phyloP scores from a whole-genome alignment of 2,113 vertebrate genomes.

The Bubalus kerabau region DNA sequence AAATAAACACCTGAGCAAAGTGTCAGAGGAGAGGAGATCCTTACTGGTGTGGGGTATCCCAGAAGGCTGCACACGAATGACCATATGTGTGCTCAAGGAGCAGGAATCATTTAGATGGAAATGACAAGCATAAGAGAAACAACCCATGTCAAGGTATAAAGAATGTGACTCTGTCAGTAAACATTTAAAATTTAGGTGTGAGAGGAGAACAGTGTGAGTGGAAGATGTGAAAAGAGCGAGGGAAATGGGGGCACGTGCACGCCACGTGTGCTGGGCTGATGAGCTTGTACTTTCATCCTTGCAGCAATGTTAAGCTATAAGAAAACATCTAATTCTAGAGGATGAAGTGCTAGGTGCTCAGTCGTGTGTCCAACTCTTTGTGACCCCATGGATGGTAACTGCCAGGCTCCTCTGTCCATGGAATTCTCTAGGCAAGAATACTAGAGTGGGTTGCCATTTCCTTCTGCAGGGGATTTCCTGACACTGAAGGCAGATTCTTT shows the following conservation, averaged over 20 bases:
- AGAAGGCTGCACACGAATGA: background rate
- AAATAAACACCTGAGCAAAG: background rate
- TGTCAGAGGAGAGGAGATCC: background rate
- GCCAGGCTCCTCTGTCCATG: background rate
- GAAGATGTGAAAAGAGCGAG: background rate
- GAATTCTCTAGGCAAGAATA: background rate
- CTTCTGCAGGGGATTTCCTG: background rate
- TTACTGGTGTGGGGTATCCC: background rate
- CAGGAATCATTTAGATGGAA: background rate
- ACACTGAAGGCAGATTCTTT: background rate
- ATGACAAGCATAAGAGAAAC: background rate
- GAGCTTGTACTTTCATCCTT: background rate
- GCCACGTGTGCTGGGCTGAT: background rate
- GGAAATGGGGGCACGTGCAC: too few relatives aligned
- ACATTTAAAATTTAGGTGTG: background rate
- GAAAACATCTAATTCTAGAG: background rate
- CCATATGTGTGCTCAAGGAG: background rate
- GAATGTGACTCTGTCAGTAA: background rate
- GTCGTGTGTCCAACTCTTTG: background rate
- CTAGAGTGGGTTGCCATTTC: background rate
- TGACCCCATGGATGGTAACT: background rate
- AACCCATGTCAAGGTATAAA: background rate
- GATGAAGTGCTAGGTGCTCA: background rate
- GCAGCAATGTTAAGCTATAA: background rate
- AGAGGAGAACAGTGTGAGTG: background rate